phyloP scores from a whole-genome alignment of 2,113 vertebrate species.

The Aegypius monachus region DNA sequence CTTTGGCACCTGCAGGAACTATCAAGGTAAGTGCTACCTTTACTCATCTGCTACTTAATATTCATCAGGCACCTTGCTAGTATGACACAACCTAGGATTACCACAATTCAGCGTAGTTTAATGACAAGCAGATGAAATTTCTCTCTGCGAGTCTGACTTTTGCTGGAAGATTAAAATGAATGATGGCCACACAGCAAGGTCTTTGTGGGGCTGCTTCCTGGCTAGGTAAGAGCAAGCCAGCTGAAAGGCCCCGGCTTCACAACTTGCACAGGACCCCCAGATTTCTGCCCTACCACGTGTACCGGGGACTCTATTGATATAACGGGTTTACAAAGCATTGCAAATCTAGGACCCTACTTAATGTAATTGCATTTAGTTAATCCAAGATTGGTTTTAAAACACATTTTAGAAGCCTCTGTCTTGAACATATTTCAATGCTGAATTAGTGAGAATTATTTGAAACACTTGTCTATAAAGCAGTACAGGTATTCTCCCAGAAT shows the following conservation, averaged over 20 bases:
- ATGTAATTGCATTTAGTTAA: not conserved
- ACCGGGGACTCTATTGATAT: fast-evolving
- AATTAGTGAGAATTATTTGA: conserved; percentile 37
- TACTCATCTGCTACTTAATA: not conserved
- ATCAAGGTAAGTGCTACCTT: not conserved
- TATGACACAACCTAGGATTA: not conserved
- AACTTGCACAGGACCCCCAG: not conserved
- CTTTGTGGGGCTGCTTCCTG: not conserved
- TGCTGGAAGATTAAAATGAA: not conserved
- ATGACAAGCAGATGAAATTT: not conserved
- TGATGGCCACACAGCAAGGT: fast-evolving
- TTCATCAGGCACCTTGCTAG: not conserved
- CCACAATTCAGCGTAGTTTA: fast-evolving
- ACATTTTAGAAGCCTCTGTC: conserved; percentile 45
- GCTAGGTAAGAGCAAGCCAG: not conserved
- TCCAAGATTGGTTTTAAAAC: not conserved
- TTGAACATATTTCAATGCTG: conserved; percentile 54
- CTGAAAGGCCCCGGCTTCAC: not conserved
- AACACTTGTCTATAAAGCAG: conserved; percentile 50
- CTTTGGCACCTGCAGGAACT: not conserved
- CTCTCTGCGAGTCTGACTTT: not conserved
- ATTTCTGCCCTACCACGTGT: fast-evolving
- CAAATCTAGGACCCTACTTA: not conserved
- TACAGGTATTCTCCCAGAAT: conserved; percentile 55
- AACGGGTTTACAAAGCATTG: not conserved